Percentiles rank a stretch among this genome's conserved stretches.
Conservation (phyloP, 1,140 invertebrate species). For the Drosophila chauvacae region DNA sequence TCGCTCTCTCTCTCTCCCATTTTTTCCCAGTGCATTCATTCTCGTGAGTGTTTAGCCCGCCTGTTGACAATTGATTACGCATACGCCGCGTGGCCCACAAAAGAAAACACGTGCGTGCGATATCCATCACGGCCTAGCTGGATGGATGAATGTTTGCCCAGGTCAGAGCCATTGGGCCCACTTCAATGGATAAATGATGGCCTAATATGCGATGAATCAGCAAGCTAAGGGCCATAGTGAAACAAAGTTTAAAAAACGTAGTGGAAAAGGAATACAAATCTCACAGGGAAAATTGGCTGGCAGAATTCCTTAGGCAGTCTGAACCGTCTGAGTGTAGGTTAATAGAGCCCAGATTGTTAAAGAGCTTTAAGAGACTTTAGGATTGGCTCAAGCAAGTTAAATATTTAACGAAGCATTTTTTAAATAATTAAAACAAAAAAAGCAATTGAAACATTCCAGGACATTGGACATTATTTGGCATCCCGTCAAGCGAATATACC, state of each 20-base stretch:
- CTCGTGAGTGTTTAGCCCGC: constrained; percentile 23
- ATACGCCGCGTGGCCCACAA: constrained; percentile 40
- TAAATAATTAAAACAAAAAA: background rate
- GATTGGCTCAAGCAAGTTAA: background rate
- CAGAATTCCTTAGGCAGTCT: background rate
- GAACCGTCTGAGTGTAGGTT: background rate
- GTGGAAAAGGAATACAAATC: background rate
- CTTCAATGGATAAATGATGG: constrained; percentile 20
- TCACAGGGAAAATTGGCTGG: background rate
- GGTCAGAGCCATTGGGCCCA: constrained; percentile 21
- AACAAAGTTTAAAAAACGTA: background rate
- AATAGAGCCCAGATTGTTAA: background rate
- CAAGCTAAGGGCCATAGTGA: background rate
- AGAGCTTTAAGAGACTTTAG: background rate
- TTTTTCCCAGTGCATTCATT: constrained; percentile 2
- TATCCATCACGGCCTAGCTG: constrained; percentile 34
- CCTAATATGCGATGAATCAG: constrained; percentile 34
- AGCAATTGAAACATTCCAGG: too few relatives aligned
- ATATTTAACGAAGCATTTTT: background rate
- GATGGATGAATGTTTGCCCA: constrained; percentile 22
- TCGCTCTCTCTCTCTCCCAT: too few relatives aligned
- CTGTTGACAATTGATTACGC: constrained; percentile 61
- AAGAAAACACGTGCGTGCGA: constrained; percentile 32
- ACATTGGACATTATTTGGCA: too few relatives aligned
- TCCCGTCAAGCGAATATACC: background rate